Base-by-base conservation (phyloP, 2,113 vertebrate genomes). In the Helogale parvula region DNA sequence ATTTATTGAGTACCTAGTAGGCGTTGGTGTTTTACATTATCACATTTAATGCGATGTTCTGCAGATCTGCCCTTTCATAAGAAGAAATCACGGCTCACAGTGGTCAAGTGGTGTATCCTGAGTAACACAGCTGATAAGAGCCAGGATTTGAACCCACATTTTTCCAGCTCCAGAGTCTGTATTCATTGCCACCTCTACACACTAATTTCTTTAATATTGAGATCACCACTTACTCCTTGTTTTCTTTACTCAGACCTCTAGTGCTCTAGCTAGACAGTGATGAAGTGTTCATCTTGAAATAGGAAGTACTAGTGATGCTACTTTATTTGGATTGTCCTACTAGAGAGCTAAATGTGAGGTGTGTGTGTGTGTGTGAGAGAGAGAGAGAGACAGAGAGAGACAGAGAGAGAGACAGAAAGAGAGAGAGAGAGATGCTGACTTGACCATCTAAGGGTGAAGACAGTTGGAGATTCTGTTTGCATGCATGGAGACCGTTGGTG, bases 131-230 rank as follows among this genome's bases (percentile, higher is more conserved):
- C 50, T 94, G 52, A 25, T 63, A 92, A 96, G 38, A 88, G 41
- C 25, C 60, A 94, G 52, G 21, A 47, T 77, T 91, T 86, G 63
- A 95, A 94, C 14, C 35, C 50, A 83, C 1, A 23, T 92, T 23
- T 96, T 92, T 60, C 74, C 57, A 57, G 31, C 47, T 89, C 38
- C 35, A 93, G 38, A 97, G n/a, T 82, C n/a, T 87, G 29, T 94
- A 84, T 93, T 45, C 29, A 74, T 57, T 96, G 15, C 57, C 35
- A 63, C 25, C 21, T 72, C 21, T 19, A 60, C 23, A 92, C 52
- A 63, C 38, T 79, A 79, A 68, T 85, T 93, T 31, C 69, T 96
- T 79, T 91, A 90, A 88, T 89, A 92, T 54, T 52, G 15, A 93
- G 77, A 83, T 88, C 41, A 66, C 82, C 16, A 86, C 54, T 84